These are phyloP conservation scores for Allacma fusca DNA, from an alignment of 2,888 invertebrate species.

Conservation along the genomic window DNA sequence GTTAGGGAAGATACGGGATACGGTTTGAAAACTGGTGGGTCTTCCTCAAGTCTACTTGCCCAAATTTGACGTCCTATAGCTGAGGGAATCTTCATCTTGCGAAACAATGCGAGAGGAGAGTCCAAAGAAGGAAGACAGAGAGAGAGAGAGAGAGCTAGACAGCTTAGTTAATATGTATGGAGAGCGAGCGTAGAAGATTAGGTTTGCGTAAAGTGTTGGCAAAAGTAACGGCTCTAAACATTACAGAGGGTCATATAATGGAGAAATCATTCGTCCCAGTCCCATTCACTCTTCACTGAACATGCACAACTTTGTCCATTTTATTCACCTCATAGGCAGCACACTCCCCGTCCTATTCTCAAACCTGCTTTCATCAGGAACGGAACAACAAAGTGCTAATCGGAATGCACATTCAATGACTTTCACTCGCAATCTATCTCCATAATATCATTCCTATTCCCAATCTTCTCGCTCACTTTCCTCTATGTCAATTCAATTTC, in stretches of 20 bases:
- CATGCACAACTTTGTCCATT: slow-evolving; percentile 4
- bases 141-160: neutral
- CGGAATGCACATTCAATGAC: neutral
- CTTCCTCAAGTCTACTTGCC: too few species aligned
- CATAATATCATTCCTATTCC: neutral
- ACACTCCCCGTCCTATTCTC: neutral
- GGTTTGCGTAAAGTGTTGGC: neutral
- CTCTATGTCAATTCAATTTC: neutral
- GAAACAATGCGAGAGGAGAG: too few species aligned
- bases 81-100: too few species aligned
- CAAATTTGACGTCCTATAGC: too few species aligned
- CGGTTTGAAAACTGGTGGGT: too few species aligned
- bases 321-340: neutral
- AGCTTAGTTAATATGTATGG: neutral
- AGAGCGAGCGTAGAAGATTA: neutral
- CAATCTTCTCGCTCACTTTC: neutral
- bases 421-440: neutral
- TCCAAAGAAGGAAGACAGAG: too few species aligned
- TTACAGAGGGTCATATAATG: neutral
- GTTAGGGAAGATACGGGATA: neutral
- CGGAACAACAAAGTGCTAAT: neutral
- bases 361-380: neutral
- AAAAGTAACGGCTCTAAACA: neutral
- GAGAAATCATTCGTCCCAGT: neutral
- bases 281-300: neutral